Evolutionary conservation across 2,888 invertebrate genomes (phyloP), one percentile per base, ranked within the genome.

Genomic region (Pheosia tremula): DNA sequence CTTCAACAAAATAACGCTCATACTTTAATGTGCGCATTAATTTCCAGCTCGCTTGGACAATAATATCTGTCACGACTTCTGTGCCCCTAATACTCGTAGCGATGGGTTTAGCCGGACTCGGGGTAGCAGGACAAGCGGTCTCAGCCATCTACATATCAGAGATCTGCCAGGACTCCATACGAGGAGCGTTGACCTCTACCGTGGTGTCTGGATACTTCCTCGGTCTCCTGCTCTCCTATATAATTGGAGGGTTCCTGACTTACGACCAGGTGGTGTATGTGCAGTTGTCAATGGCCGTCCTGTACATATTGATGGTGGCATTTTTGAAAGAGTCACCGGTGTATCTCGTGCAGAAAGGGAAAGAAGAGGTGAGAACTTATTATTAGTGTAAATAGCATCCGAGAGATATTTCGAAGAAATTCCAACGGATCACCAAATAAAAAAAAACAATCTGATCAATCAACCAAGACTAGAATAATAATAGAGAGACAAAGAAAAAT

Each of bases 271-370:
- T 91, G 0, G 63, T 87, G 0, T 89, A 87, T 57, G 69, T 80
- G 0, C 84, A 88, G 69, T 57, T 91, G 55, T 59, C 75, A 0
- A 59, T 89, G 50, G 86, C 89, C 0, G 65, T 89, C 0, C n/a
- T 85, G 5, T 89, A 88, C 68, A 78, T 91, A 0, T 5, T 84
- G 0, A 47, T 86, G 67, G 49, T 91, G 60, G 66, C 74, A 3
- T 37, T 85, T 3, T 57, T 91, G 60, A 85, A 88, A 58, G 91
- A 91, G 37, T 90, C 90, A 0, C 90, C 91, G 0, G 87, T 89
- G 3, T 90, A 81, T 64, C 64, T 91, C 63, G 53, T 90, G 61
- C 82, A 87, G 61, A 77, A 72, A 10, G 88, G 85, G 0, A 85
- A 74, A 47, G 89, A 88, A 36, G 76, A 86, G 6, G 13, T 4